Evolutionary conservation across 2,888 invertebrate species (phyloP), one percentile per base, ranked within the genome.

Genomic region (Polydrusus tereticollis): DNA sequence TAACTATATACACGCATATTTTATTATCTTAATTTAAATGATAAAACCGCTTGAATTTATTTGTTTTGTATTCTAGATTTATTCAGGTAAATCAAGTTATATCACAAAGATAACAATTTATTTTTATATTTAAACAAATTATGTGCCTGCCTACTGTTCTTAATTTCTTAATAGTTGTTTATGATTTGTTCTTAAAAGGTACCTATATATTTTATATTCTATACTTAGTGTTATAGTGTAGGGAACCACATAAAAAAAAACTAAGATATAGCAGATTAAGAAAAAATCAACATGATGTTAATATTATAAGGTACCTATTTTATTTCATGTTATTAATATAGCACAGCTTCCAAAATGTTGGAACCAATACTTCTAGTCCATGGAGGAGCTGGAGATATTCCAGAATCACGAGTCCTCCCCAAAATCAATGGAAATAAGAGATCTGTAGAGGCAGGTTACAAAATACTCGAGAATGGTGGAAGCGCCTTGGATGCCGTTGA

Each of bases 321-420:
- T n/a, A n/a, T n/a, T n/a, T n/a, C n/a, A n/a, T 20, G 20, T 8
- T 7, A 21, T 8, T 14, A 29, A 33, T n/a, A 10, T 6, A 62
- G 62, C 20, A 18, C 59, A 12, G 8, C 47, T 3, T 12, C 29
- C n/a, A 29, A 52, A 50, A 68, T 20, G 7, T 89, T 89, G 88
- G 85, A 87, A 70, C 92, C 92, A 2, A 89, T 93, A 47, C 85
- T 95, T 12, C 86, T 94, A 52, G 91, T 95, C 0, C 95, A 95
- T 79, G 95, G 95, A 2, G 95, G 94, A 36, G 94, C 95, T 16
- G 95, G 95, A 16, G 89, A 92, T 78, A 92, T 94, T 69, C 89
- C 92, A 0, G 88, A 89, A 59, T 88, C 88, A 16, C 85, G 91
- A 14, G 88, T 92, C 0, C 86, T 87, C 29, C 89, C 88, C 0